Evolutionary conservation across 2,113 vertebrate genomes (phyloP).

Genomic region (Phylloscopus whistleri): DNA sequence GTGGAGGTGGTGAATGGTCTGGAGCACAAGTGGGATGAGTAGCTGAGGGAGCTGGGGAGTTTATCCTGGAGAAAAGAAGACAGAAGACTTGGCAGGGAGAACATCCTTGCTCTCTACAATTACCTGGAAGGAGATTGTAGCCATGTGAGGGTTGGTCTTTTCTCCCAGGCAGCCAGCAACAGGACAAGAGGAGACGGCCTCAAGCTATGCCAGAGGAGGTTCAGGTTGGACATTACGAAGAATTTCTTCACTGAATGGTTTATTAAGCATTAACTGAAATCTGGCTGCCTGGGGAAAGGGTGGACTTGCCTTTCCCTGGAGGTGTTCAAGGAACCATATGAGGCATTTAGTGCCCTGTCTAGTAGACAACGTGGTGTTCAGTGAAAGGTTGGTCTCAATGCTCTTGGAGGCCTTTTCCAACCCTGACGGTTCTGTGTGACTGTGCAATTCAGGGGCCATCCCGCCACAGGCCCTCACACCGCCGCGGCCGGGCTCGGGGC

Average conservation of each 20-base stretch:
- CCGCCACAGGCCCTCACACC: rapidly evolving
- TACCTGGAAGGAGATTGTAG: neutral
- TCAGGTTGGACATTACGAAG: neutral
- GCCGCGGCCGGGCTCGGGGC: rapidly evolving
- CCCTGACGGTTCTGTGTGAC: rapidly evolving
- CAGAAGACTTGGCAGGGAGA: no score
- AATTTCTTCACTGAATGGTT: neutral
- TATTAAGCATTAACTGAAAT: neutral
- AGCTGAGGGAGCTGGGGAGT: neutral
- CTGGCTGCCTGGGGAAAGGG: neutral
- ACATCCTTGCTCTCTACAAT: neutral
- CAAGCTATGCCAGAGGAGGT: no score
- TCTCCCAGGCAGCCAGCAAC: neutral
- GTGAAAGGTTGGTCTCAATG: neutral
- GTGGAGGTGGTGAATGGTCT: neutral
- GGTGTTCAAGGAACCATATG: rapidly evolving
- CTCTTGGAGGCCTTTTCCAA: neutral
- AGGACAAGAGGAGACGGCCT: neutral
- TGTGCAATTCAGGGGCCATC: rapidly evolving
- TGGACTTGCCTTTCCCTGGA: no score
- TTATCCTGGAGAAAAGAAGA: neutral
- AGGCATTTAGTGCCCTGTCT: no score
- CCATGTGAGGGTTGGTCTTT: no score
- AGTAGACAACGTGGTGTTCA: neutral
- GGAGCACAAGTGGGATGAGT: neutral